Percentiles rank a stretch among this genome's conserved stretches.
Conservation (phyloP, 1,140 invertebrate species). For the Diorhabda sublineata region DNA sequence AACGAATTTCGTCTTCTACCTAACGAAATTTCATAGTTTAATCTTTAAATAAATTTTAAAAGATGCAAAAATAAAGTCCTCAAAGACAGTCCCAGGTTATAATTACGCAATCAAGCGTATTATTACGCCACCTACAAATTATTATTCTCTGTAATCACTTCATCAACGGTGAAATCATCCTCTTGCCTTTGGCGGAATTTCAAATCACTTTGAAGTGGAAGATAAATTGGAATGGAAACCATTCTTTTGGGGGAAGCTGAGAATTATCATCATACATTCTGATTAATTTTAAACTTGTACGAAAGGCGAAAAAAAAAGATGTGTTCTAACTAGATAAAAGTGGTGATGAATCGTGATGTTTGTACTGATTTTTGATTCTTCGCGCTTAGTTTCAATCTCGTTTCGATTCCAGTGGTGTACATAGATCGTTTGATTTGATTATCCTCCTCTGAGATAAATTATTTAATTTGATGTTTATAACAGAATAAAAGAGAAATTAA, state of each 20-base stretch:
- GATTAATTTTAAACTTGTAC: neutral
- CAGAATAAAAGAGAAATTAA: too few species aligned
- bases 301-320: neutral
- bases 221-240: neutral
- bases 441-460: too few species aligned
- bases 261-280: conserved; percentile 1
- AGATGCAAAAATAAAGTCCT: too few species aligned
- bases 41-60: too few species aligned
- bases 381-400: neutral
- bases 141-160: conserved; percentile 1
- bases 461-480: too few species aligned
- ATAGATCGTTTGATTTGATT: too few species aligned
- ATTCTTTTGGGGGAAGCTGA: neutral
- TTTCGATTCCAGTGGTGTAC: neutral
- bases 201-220: neutral
- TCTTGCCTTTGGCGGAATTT: neutral
- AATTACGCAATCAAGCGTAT: neutral
- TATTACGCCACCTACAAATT: neutral
- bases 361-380: neutral
- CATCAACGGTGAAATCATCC: conserved; percentile 2
- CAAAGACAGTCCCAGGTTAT: neutral
- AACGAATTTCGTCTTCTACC: too few species aligned
- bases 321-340: too few species aligned
- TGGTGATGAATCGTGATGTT: neutral
- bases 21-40: too few species aligned